Conservation (phyloP, 2,797 vertebrate genomes). For the Sitta carolinensis region DNA sequence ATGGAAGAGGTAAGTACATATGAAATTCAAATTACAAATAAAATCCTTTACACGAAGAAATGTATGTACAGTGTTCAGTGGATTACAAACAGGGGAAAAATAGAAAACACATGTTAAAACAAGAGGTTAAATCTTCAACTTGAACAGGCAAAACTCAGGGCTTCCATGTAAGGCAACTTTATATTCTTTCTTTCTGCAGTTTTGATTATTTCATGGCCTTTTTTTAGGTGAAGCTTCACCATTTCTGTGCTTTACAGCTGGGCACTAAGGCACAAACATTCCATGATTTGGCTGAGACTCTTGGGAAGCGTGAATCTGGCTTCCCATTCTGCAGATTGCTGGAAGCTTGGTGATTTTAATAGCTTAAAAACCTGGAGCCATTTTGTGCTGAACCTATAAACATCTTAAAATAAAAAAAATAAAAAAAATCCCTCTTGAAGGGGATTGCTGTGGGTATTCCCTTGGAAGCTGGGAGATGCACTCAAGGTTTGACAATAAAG, state of each 20-base stretch:
- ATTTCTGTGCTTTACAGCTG: background rate
- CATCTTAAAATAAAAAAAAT: background rate
- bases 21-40: background rate
- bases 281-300: background rate
- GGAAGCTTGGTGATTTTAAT: background rate
- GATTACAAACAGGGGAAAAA: background rate
- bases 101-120: background rate
- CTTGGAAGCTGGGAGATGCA: background rate
- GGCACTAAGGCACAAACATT: background rate
- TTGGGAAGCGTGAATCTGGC: background rate
- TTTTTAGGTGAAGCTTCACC: background rate
- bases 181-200: background rate
- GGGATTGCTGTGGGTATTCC: background rate
- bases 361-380: background rate
- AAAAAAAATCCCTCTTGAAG: background rate
- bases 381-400: background rate
- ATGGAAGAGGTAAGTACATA: slow-evolving; percentile 89
- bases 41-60: background rate
- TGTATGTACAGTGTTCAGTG: background rate
- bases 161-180: background rate
- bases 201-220: background rate
- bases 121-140: background rate
- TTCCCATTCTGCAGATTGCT: background rate
- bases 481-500: background rate
- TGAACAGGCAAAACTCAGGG: background rate